Evolutionary conservation across 2,113 vertebrate genomes (phyloP).

Genomic region (Gallinago undulata): DNA sequence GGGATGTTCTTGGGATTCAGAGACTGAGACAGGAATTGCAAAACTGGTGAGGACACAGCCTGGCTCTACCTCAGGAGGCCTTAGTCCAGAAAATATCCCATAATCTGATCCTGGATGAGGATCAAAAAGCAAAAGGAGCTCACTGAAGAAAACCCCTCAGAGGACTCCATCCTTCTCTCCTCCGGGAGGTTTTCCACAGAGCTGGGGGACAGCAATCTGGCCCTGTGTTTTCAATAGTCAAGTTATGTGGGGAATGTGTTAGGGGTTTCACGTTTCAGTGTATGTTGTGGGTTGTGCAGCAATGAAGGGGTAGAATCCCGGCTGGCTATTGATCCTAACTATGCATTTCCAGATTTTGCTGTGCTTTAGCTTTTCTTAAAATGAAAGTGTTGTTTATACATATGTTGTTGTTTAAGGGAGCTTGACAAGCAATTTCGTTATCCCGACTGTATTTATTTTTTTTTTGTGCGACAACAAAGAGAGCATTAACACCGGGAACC

Average conservation of each 20-base stretch:
- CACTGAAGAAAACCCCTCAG: background rate
- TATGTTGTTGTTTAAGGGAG: background rate
- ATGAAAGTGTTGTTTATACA: background rate
- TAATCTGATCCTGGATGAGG: background rate
- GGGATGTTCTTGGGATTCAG: background rate
- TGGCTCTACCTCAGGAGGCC: background rate
- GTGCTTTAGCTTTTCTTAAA: background rate
- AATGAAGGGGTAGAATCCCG: background rate
- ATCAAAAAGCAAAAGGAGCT: background rate
- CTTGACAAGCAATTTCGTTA: background rate
- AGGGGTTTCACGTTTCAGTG: constrained; percentile 55
- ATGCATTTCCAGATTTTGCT: background rate
- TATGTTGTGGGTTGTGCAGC: background rate
- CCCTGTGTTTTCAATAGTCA: constrained; percentile 26
- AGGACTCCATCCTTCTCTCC: background rate
- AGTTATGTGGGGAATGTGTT: constrained; percentile 60
- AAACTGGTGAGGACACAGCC: background rate
- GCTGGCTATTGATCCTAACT: background rate
- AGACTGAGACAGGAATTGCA: background rate
- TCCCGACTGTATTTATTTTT: background rate
- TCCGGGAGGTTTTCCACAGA: background rate
- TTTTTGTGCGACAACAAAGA: background rate
- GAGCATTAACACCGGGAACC: background rate
- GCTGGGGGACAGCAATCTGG: constrained; percentile 6
- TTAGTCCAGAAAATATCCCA: background rate